Conservation (phyloP, 2,113 vertebrate species). For the Elachura formosa region DNA sequence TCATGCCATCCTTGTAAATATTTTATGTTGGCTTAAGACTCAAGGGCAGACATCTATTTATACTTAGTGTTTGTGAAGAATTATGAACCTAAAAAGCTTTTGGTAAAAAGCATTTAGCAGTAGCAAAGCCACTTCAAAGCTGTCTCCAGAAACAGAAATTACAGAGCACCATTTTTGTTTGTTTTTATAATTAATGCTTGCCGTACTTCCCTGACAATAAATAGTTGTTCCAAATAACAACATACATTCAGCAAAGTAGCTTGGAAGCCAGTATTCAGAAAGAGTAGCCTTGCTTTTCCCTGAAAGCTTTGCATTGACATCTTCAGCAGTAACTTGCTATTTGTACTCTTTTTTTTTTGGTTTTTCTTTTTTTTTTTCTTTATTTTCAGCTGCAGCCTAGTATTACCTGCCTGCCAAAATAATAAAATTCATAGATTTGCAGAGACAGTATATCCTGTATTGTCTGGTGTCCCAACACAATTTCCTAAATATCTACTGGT, state of each 20-base stretch:
- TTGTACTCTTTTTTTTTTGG: background rate
- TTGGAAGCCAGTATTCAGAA: background rate
- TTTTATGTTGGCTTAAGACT: conserved; percentile 70
- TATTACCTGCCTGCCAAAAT: background rate
- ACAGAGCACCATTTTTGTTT: background rate
- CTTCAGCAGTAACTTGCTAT: background rate
- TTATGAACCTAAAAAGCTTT: conserved; percentile 42
- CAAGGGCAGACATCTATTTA: conserved; percentile 63
- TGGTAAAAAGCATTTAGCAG: conserved; percentile 19
- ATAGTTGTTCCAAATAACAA: background rate
- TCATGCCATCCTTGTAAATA: conserved; percentile 74
- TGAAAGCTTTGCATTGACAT: background rate
- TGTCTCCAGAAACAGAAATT: background rate
- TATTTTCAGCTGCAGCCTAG: background rate
- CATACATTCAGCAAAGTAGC: background rate
- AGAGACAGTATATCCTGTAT: background rate
- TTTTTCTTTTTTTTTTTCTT: background rate
- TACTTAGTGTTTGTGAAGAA: conserved; percentile 51
- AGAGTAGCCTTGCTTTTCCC: background rate
- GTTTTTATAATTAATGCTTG: background rate
- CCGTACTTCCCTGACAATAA: background rate
- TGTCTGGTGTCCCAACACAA: background rate
- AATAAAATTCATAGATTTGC: background rate
- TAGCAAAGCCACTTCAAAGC: conserved; percentile 16
- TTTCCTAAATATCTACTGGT: background rate